Conservation (phyloP, 2,797 vertebrate genomes). For the Phrynocephalus forsythii region DNA sequence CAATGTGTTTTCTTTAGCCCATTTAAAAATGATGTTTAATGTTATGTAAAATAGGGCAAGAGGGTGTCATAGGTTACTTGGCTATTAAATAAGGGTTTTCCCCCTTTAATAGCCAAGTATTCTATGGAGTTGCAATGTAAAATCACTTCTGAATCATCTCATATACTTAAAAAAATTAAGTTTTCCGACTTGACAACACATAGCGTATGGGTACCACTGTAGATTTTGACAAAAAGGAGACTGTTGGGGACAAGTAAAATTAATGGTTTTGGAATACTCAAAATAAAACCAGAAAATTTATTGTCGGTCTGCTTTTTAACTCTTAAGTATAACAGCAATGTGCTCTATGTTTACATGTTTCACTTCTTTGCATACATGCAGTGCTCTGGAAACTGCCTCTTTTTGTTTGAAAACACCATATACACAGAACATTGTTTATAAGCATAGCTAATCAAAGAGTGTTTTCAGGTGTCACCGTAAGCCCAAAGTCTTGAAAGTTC, state of each 20-base stretch:
- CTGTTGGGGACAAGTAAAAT: neutral
- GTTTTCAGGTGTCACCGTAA: neutral
- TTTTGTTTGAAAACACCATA: neutral
- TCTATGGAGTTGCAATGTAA: no score
- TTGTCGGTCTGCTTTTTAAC: neutral
- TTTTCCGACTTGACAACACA: no score
- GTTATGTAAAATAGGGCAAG: no score
- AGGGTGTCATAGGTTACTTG: no score
- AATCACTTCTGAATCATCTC: no score
- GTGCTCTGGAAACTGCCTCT: neutral
- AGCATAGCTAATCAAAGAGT: neutral
- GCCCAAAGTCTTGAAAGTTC: neutral
- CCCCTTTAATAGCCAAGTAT: no score
- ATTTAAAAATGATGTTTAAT: no score
- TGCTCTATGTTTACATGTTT: neutral
- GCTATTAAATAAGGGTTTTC: no score
- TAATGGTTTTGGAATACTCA: neutral
- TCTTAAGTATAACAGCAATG: neutral
- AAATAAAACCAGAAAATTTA: neutral
- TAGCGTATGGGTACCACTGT: neutral
- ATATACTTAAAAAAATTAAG: no score
- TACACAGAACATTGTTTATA: neutral
- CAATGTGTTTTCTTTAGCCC: no score
- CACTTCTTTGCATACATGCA: no score
- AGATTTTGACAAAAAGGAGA: neutral